These are phyloP conservation scores for Platynereis dumerilii DNA, from an alignment of 2,888 invertebrate genomes.

Conservation along the genomic window DNA sequence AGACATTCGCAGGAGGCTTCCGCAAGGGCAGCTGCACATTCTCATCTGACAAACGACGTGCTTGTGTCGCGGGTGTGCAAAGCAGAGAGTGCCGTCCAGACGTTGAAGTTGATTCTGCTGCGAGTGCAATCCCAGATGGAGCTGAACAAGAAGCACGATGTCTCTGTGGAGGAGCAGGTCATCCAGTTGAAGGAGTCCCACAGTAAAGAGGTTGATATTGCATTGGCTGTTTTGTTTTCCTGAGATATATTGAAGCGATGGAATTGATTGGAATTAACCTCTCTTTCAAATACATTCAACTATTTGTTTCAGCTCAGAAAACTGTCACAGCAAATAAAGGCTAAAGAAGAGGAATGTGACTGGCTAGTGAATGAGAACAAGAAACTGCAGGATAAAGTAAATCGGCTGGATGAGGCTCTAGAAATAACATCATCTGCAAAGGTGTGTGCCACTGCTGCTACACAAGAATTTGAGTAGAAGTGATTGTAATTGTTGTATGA, in stretches of 20 bases:
- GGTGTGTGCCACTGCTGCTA: slow-evolving; percentile 37
- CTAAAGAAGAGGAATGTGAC: slow-evolving; percentile 43
- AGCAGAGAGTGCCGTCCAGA: slow-evolving; percentile 54
- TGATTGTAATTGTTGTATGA: no score
- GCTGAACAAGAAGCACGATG: slow-evolving; percentile 41
- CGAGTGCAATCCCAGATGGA: slow-evolving; percentile 49
- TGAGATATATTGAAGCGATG: not conserved
- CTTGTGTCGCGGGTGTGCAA: slow-evolving; percentile 46
- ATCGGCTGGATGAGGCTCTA: slow-evolving; percentile 45
- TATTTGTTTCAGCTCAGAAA: slow-evolving; percentile 27
- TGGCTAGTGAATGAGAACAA: slow-evolving; percentile 43
- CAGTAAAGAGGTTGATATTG: not conserved
- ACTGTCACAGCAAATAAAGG: slow-evolving; percentile 43
- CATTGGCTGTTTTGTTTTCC: not conserved
- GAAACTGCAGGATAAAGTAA: slow-evolving; percentile 42
- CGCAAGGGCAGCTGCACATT: no score
- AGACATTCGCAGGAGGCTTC: no score
- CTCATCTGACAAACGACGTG: slow-evolving; percentile 26
- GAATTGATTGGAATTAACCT: slow-evolving; percentile 6
- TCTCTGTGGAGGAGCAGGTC: slow-evolving; percentile 22
- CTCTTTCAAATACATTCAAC: no score
- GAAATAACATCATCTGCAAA: slow-evolving; percentile 44
- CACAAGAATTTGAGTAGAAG: no score
- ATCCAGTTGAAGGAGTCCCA: not conserved
- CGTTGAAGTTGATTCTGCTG: slow-evolving; percentile 48